These are phyloP conservation scores for Nymphalis polychloros DNA, from an alignment of 2,888 invertebrate genomes.

Conservation along the genomic window DNA sequence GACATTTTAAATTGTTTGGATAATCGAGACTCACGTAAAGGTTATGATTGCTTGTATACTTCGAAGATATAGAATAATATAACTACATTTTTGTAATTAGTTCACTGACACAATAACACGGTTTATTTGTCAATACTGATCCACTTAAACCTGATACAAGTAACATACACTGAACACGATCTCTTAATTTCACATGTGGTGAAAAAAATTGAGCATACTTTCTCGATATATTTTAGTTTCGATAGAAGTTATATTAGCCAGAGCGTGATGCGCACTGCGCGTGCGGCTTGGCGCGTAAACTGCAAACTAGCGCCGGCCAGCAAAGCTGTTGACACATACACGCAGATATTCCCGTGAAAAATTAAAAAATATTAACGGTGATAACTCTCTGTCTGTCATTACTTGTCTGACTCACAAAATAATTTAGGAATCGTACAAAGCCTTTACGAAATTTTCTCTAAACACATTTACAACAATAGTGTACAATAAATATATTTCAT, in stretches of 20 bases:
- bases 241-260: constrained; percentile 71
- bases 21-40: constrained; percentile 17
- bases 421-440: constrained; percentile 15
- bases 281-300: constrained; percentile 60
- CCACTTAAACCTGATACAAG: neutral
- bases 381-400: constrained; percentile 54
- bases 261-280: constrained; percentile 68
- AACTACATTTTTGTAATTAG: constrained; percentile 6
- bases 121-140: neutral
- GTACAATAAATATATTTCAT: too few species aligned
- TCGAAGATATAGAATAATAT: neutral
- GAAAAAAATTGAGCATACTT: constrained; percentile 54
- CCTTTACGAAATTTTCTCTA: neutral
- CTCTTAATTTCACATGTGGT: constrained; percentile 30
- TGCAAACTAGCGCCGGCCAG: constrained; percentile 54
- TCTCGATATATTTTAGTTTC: constrained; percentile 64
- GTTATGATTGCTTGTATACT: constrained; percentile 13
- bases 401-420: constrained; percentile 33
- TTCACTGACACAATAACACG: constrained; percentile 27
- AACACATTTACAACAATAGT: neutral
- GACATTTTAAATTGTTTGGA: too few species aligned
- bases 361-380: constrained; percentile 48
- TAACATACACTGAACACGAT: neutral
- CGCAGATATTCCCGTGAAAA: constrained; percentile 47
- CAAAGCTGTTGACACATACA: constrained; percentile 56